Base-by-base conservation (phyloP, 2,113 vertebrate species). In the Sapayoa aenigma region DNA sequence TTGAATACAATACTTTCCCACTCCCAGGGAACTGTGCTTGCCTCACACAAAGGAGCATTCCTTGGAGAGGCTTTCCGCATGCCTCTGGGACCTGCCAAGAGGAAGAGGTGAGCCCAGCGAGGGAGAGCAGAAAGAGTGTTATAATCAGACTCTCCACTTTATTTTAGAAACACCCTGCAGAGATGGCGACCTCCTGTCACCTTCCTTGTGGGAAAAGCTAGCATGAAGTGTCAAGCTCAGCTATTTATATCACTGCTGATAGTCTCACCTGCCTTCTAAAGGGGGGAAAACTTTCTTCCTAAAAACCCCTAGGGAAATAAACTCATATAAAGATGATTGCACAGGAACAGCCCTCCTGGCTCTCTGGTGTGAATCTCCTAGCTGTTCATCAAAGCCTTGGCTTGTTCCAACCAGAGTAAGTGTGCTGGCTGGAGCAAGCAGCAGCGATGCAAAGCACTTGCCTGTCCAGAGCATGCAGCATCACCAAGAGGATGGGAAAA, bases 221-320 rank as follows among this genome's bases (percentile, higher is more conserved):
- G 92, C 55, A 5, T 83, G 81, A 96, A 96, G 95, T 94, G 94
- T 92, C 20, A 28, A 92, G 89, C 83, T 90, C 89, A 89, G 89
- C 91, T 97, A 97, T 97, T 97, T 97, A 97, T 97, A 96, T 90
- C 73, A 1, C 87, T 62, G 67, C 88, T 93, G 93, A 93, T 94
- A 96, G 92, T 56, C 92, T 84, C 0, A 84, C 78, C 85, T 86
- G 87, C 65, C 86, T 89, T 84, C 60, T 69, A 25, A 78, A 89
- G 74, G 60, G 80, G 49, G 31, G 21, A 14, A 66, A 93, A 78
- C 10, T 60, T 89, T 82, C 78, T 90, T 78, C 63, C 73, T 83
- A 21, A 49, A 3, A 30, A 69, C 12, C 59, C 62, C n/a, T 11
- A 33, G 67, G 87, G 89, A 94, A 84, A 93, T 60, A 92, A 86